Evolutionary conservation across 2,888 invertebrate species (phyloP), one percentile per base, ranked within the genome.

Genomic region (Ceramica pisi): DNA sequence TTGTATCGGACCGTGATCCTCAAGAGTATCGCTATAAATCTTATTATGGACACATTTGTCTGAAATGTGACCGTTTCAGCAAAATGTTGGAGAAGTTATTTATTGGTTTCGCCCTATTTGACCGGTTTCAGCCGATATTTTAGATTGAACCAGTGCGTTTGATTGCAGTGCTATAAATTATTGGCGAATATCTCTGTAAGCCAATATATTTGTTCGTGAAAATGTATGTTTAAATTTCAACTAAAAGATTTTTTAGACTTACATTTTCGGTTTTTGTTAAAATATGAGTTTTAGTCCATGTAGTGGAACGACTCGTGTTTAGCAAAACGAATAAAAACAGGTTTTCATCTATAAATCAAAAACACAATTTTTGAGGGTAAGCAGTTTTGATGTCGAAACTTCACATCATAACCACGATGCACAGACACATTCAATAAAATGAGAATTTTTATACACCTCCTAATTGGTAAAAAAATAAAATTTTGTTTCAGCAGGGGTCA

Each of bases 131-230:
- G 44, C 38, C 62, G 44, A 67, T 80, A 74, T 74, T 67, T 80
- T 38, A 66, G 57, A 66, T 50, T 55, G 48, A 62, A 63, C 64
- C 57, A 62, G 57, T 76, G 60, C 50, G 55, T 79, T 72, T 65
- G 74, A 80, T 66, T 73, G 74, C 62, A 59, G 41, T 2, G 44
- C 51, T 26, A 80, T 66, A 80, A 67, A 79, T 72, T 46, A 74
- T 48, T 50, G 10, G 14, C 19, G 16, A 51, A 61, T 60, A 38
- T 53, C 23, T 41, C 1, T 21, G 12, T 50, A 38, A 55, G 6
- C 21, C 26, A 19, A 56, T 38, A 26, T n/a, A n/a, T 60, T 73
- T 50, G 19, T 55, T 0, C 10, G 14, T 19, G 14, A 48, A 46
- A 46, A 48, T 48, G 7, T 46, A 19, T 46, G 8, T 19, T 46